A percentile compares a stretch with the other conserved stretches of the same genome.
These are phyloP conservation scores for Ditula angustiorana DNA, from an alignment of 2,888 invertebrate genomes.

Conservation along the genomic window DNA sequence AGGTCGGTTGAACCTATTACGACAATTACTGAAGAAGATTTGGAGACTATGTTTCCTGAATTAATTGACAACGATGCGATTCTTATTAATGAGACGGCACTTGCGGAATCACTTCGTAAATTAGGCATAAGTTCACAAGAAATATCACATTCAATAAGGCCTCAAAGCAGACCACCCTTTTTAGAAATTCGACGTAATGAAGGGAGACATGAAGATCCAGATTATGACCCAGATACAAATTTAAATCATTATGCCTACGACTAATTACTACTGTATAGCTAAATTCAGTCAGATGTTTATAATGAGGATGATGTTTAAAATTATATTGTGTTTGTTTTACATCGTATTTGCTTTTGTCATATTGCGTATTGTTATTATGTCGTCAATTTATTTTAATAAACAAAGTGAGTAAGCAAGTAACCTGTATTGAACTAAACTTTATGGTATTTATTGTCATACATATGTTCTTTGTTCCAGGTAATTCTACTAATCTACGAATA, in stretches of 20 bases:
- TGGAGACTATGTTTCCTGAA: background rate
- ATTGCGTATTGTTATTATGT: background rate
- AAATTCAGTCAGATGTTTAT: background rate
- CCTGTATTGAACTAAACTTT: slow-evolving; percentile 41
- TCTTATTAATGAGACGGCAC: background rate
- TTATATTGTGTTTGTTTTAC: background rate
- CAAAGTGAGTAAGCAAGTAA: slow-evolving; percentile 28
- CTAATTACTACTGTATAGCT: background rate
- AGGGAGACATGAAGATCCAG: slow-evolving; percentile 56
- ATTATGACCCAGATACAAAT: slow-evolving; percentile 56
- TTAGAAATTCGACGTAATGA: slow-evolving; percentile 62
- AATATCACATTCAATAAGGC: slow-evolving; percentile 54
- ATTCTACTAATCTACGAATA: slow-evolving; percentile 83
- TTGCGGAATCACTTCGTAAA: slow-evolving; percentile 30
- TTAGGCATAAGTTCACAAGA: slow-evolving; percentile 16
- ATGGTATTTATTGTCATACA: slow-evolving; percentile 3
- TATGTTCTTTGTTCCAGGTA: slow-evolving; percentile 67
- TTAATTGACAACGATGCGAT: background rate
- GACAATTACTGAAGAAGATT: background rate
- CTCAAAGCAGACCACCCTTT: slow-evolving; percentile 58
- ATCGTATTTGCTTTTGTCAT: background rate
- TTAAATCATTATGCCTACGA: slow-evolving; percentile 52
- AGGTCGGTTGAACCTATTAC: background rate
- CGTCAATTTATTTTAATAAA: background rate
- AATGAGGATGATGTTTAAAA: background rate